Evolutionary conservation across 2,888 invertebrate species (phyloP).

Genomic region (Drosophila quinaria): DNA sequence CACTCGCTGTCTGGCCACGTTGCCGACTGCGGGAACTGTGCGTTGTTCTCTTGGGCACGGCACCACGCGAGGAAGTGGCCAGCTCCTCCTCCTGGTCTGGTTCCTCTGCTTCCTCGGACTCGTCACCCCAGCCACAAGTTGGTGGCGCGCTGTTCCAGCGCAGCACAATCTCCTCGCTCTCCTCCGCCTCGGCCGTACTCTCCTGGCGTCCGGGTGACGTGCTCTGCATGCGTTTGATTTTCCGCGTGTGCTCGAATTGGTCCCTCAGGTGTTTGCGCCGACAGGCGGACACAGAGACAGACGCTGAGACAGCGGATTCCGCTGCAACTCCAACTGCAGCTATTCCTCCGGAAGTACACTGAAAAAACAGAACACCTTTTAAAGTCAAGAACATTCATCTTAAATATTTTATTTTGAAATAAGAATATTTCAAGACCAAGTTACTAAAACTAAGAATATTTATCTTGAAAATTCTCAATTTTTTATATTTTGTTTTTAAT

Average conservation of each 20-base stretch:
- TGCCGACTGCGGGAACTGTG: constrained; percentile 73
- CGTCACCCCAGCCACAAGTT: constrained; percentile 79
- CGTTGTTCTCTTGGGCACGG: constrained; percentile 48
- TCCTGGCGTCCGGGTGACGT: constrained; percentile 82
- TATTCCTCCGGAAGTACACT: background rate
- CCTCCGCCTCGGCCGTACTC: constrained; percentile 17
- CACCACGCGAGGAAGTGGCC: constrained; percentile 48
- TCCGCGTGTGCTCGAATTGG: constrained; percentile 82
- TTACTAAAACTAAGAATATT: too few relatives aligned
- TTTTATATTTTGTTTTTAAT: too few relatives aligned
- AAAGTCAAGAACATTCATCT: too few relatives aligned
- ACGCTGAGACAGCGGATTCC: constrained; percentile 1
- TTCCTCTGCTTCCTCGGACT: constrained; percentile 37
- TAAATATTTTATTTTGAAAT: too few relatives aligned
- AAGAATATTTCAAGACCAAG: too few relatives aligned
- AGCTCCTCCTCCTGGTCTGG: constrained; percentile 19
- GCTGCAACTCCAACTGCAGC: constrained; percentile 1
- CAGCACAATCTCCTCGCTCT: constrained; percentile 65
- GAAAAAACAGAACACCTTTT: too few relatives aligned
- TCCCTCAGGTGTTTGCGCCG: constrained; percentile 78
- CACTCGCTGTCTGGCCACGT: constrained; percentile 34
- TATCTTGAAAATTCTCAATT: too few relatives aligned
- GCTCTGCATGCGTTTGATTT: constrained; percentile 86
- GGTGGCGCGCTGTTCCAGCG: constrained; percentile 85
- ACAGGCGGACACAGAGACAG: constrained; percentile 28